A percentile compares a stretch with the other conserved stretches of the same genome.
Evolutionary conservation across 2,797 vertebrate species (phyloP).

Genomic region (Sus cebifrons): DNA sequence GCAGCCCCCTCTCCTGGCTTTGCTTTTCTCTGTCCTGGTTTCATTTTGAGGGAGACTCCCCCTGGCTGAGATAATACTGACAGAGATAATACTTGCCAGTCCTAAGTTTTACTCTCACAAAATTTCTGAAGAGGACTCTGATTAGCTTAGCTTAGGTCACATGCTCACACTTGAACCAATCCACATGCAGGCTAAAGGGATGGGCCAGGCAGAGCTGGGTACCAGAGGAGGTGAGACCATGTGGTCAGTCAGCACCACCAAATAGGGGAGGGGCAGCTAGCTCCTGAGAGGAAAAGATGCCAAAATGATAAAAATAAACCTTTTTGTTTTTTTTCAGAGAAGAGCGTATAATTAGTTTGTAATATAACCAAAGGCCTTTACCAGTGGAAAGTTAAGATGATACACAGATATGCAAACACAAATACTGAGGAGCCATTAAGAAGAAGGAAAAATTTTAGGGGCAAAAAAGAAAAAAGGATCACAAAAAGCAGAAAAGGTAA

Average conservation of each 20-base stretch:
- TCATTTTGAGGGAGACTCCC: neutral
- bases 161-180: neutral
- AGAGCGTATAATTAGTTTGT: neutral
- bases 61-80: neutral
- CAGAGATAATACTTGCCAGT: neutral
- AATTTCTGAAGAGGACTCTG: neutral
- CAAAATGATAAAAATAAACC: neutral
- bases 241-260: neutral
- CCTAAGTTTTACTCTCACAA: neutral
- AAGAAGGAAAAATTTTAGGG: neutral
- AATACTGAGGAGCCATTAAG: neutral
- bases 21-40: neutral
- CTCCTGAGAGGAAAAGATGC: slow-evolving; percentile 29
- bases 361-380: neutral
- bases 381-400: neutral
- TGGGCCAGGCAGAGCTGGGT: neutral
- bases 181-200: neutral
- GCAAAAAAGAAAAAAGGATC: neutral
- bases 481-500: neutral
- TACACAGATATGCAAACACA: neutral
- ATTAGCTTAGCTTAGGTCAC: neutral
- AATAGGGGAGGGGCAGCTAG: neutral
- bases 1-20: neutral
- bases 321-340: neutral
- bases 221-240: neutral